phyloP scores from a whole-genome alignment of 2,113 vertebrate genomes.

The Strix uralensis region DNA sequence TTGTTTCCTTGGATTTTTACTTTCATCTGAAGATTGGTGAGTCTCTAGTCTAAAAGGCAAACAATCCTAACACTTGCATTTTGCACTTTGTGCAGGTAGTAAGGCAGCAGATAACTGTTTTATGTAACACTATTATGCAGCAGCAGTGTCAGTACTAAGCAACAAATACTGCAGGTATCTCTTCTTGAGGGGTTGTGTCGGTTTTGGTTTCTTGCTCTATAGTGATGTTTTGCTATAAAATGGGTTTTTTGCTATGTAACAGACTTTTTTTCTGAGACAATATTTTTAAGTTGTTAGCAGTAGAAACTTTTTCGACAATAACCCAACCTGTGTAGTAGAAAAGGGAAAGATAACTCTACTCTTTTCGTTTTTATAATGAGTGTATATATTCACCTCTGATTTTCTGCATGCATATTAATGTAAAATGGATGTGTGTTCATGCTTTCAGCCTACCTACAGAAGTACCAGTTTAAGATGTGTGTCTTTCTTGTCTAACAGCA shows the following conservation, averaged over 20 bases:
- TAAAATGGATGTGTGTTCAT: neutral
- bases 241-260: neutral
- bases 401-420: neutral
- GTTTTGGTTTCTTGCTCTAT: neutral
- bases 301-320: neutral
- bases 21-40: constrained; percentile 30
- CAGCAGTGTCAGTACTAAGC: neutral
- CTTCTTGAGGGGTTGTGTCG: neutral
- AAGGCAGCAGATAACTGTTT: neutral
- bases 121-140: neutral
- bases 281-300: neutral
- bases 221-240: neutral
- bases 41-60: neutral
- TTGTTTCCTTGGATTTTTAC: constrained; percentile 26
- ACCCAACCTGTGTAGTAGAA: neutral
- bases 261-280: neutral
- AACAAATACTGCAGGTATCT: neutral
- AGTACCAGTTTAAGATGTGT: neutral
- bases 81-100: neutral
- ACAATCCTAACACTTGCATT: neutral
- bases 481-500: neutral
- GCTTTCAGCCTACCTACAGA: neutral
- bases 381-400: neutral
- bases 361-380: neutral
- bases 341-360: neutral